These are phyloP conservation scores for Octomys mimax DNA, from an alignment of 2,797 vertebrate species.

Conservation along the genomic window DNA sequence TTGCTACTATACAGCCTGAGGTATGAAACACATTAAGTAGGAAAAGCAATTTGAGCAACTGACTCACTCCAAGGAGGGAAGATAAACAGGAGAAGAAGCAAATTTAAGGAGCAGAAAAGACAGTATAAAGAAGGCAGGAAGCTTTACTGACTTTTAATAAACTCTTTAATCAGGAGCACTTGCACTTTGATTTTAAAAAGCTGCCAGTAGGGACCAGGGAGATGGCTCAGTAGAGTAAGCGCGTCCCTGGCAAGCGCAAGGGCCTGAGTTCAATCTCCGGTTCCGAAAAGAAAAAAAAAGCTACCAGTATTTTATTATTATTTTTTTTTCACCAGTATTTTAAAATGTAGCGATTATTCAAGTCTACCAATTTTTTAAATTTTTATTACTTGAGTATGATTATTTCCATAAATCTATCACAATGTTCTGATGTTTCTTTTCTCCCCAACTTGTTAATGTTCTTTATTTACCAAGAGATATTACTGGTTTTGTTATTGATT, in stretches of 20 bases:
- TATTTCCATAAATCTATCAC: neutral
- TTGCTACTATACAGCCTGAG: neutral
- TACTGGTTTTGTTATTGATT: slow-evolving; percentile 6
- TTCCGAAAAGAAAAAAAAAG: no score
- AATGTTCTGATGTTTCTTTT: slow-evolving; percentile 20
- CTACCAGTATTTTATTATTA: neutral
- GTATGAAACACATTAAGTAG: slow-evolving; percentile 50
- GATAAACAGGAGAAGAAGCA: slow-evolving; percentile 28
- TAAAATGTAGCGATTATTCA: slow-evolving; percentile 12
- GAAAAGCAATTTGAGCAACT: neutral
- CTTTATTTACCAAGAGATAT: slow-evolving; percentile 13
- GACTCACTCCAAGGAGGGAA: slow-evolving; percentile 36
- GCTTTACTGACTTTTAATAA: neutral
- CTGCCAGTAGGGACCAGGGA: neutral
- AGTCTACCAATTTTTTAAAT: neutral
- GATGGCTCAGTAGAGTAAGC: no score
- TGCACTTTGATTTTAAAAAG: neutral
- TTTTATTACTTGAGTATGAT: neutral
- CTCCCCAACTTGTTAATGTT: neutral
- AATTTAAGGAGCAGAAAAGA: neutral
- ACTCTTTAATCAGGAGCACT: neutral
- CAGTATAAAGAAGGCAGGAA: neutral
- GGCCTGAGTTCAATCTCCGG: no score
- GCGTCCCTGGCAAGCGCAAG: no score
- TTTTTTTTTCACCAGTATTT: neutral